Base-by-base conservation (phyloP, 92 coral and sea anemone genomes). In the Pocillopora grandis region DNA sequence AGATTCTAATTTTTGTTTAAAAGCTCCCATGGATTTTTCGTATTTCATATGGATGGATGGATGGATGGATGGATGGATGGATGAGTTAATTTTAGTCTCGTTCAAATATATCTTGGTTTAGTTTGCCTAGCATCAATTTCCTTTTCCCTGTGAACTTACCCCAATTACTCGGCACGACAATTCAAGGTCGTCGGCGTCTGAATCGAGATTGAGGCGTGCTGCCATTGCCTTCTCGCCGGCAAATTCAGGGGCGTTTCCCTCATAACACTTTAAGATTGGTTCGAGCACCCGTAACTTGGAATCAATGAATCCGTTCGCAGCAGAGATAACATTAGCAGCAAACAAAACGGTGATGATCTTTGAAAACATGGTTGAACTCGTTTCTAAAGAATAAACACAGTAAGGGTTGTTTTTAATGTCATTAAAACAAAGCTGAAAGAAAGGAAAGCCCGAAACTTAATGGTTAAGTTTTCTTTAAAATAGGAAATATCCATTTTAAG, bases 251-350 rank as follows among this genome's bases (percentile, higher is more conserved):
- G 81, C 27, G 70, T 77, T 77, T 60, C 58, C 59, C 81, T 60
- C 59, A 77, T 77, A 37, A 77, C 81, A 77, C 70, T 37, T 37
- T 23, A 77, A 35, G 70, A 77, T 77, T 33, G 81, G 81, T 77
- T 77, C 81, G 81, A 77, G 81, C 81, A 77, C 58, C 70, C 81
- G 81, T 77, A 77, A 77, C 81, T 77, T 77, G 81, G 81, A 61
- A 77, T 77, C 58, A 77, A 77, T 62, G 81, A 77, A 77, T 77
- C 81, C 81, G 81, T 77, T 77, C 58, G 81, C 71, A 36, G 70
- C 81, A 77, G 70, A 59, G 56, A 76, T 76, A 76, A 60, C 80
- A 76, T 77, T 75, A 62, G 59, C 58, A 77, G 81, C 81, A 77
- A 77, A 60, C 62, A 77, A 20, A 77, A 59, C 81, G 70, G 81